These are phyloP conservation scores for Monopis laevigella DNA, from an alignment of 2,888 invertebrate species.

Conservation along the genomic window DNA sequence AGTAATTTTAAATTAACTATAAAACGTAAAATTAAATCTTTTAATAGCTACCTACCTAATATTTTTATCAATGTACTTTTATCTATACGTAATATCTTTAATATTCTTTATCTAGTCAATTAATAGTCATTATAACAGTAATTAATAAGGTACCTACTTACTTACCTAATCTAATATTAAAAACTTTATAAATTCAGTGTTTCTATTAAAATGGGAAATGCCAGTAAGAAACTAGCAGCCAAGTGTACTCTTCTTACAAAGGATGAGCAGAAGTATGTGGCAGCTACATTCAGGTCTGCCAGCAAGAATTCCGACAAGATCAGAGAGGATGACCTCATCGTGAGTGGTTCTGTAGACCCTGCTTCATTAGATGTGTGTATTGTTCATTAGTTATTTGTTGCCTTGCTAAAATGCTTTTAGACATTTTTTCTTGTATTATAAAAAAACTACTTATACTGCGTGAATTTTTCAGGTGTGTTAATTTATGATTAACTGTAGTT, in stretches of 20 bases:
- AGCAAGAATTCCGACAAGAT: slow-evolving; percentile 73
- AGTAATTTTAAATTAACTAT: no score
- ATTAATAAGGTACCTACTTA: background rate
- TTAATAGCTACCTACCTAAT: background rate
- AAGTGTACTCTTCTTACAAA: slow-evolving; percentile 71
- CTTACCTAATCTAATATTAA: no score
- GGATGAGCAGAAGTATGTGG: slow-evolving; percentile 71
- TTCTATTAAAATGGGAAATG: slow-evolving; percentile 71
- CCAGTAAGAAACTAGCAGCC: slow-evolving; percentile 72
- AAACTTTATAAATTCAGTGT: no score
- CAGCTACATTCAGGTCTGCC: slow-evolving; percentile 69
- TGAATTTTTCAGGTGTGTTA: no score
- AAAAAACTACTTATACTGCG: no score
- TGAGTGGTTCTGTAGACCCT: slow-evolving; percentile 62
- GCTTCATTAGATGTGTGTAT: slow-evolving; percentile 58
- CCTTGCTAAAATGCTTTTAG: background rate
- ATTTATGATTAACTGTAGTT: no score
- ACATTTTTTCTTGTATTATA: background rate
- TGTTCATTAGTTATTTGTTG: slow-evolving; percentile 17
- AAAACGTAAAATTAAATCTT: background rate
- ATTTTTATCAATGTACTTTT: background rate
- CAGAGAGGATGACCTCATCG: slow-evolving; percentile 73
- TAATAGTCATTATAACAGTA: background rate
- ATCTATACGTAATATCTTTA: background rate
- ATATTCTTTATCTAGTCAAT: background rate